A percentile compares a stretch with the other conserved stretches of the same genome.
Conservation (phyloP, 2,797 vertebrate species). For the Halcyon leucocephala region DNA sequence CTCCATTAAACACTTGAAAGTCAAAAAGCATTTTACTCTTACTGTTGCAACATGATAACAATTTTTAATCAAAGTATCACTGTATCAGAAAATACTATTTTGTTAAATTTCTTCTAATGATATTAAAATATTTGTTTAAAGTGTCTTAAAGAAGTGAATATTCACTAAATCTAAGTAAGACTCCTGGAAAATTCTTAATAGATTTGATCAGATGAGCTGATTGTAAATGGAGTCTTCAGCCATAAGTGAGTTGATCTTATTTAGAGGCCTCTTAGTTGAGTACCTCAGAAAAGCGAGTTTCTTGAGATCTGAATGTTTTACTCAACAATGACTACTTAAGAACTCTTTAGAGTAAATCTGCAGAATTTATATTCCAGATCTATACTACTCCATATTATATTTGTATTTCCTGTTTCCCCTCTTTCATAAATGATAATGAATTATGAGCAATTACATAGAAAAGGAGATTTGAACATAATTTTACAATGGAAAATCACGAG, state of each 20-base stretch:
- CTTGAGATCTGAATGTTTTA: not conserved
- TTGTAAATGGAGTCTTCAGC: not conserved
- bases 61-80: not conserved
- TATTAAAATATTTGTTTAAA: not conserved
- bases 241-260: not conserved
- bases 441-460: not conserved
- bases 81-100: not conserved
- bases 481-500: not conserved
- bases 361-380: not conserved
- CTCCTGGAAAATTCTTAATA: not conserved
- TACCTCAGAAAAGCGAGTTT: not conserved
- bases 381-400: not conserved
- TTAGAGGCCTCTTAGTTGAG: not conserved
- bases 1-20: not conserved
- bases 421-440: not conserved
- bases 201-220: not conserved
- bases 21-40: not conserved
- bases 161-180: not conserved
- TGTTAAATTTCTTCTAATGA: not conserved
- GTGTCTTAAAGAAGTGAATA: not conserved
- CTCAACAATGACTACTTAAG: not conserved
- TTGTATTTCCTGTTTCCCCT: not conserved
- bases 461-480: not conserved
- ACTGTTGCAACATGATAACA: not conserved
- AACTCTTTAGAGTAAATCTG: not conserved